Percentiles rank a stretch among this genome's conserved stretches.
These are phyloP conservation scores for Phoebastria nigripes DNA, from an alignment of 2,797 vertebrate genomes.

Conservation along the genomic window DNA sequence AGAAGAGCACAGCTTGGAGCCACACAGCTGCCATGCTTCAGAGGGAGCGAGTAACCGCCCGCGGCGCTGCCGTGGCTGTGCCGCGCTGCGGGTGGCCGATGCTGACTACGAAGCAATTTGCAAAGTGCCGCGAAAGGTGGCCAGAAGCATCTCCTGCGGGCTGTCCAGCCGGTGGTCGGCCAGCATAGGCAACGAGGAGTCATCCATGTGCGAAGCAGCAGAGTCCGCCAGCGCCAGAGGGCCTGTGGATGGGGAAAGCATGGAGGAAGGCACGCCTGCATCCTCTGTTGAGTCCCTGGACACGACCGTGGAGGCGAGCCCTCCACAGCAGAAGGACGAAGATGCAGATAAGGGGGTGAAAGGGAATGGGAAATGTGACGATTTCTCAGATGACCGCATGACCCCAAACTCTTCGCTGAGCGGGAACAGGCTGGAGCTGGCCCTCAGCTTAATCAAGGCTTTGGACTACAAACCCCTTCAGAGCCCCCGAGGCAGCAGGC, in stretches of 20 bases:
- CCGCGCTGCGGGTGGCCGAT: conserved; percentile 84
- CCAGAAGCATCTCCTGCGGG: conserved; percentile 83
- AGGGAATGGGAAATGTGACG: conserved; percentile 79
- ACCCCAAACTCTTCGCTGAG: conserved; percentile 47
- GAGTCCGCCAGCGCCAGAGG: conserved; percentile 75
- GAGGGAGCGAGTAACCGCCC: conserved; percentile 74
- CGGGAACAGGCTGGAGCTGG: conserved; percentile 76
- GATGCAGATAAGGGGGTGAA: conserved; percentile 65
- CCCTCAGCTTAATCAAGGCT: conserved; percentile 78
- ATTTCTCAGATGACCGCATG: conserved; percentile 74
- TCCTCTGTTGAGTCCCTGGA: conserved; percentile 88
- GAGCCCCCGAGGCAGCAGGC: conserved; percentile 82
- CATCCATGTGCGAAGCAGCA: conserved; percentile 42
- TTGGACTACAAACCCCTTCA: conserved; percentile 85
- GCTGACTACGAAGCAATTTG: conserved; percentile 94
- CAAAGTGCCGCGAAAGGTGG: conserved; percentile 85
- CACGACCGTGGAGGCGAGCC: conserved; percentile 69
- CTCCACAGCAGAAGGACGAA: conserved; percentile 65
- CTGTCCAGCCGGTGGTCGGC: conserved; percentile 79
- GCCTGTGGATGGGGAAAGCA: conserved; percentile 76
- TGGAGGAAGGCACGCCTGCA: conserved; percentile 73
- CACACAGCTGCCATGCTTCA: conserved; percentile 70
- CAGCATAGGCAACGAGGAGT: conserved; percentile 76
- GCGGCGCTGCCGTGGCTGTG: conserved; percentile 85
- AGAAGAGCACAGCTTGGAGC: conserved; percentile 76